Evolutionary conservation across 1,140 invertebrate genomes (phyloP).

Genomic region (Zaprionus africanus): DNA sequence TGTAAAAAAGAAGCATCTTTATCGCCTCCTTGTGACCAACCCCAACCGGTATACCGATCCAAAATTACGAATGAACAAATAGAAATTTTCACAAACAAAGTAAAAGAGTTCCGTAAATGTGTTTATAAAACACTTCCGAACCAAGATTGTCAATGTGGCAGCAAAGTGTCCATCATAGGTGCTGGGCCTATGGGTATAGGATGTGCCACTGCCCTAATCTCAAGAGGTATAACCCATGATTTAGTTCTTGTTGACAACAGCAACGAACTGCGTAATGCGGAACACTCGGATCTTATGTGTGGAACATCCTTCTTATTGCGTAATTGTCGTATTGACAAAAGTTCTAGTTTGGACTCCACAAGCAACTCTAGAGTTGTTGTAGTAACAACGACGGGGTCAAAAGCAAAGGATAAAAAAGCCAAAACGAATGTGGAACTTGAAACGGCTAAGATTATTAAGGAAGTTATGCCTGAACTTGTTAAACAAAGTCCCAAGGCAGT

Average conservation of each 20-base stretch:
- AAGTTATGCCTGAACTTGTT: conserved; percentile 91
- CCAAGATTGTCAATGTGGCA: conserved; percentile 29
- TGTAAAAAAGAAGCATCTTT: no score
- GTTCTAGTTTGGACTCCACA: conserved; percentile 3
- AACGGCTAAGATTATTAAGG: conserved; percentile 85
- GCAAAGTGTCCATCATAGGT: conserved; percentile 49
- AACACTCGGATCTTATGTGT: conserved; percentile 31
- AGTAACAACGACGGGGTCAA: not conserved
- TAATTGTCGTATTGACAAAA: conserved; percentile 12
- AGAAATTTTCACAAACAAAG: not conserved
- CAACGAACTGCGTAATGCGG: conserved; percentile 1
- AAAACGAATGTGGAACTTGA: conserved; percentile 64
- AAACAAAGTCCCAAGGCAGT: conserved; percentile 93
- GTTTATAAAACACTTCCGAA: conserved; percentile 19
- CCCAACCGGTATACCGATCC: no score
- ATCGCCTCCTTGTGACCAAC: no score
- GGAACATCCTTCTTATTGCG: conserved; percentile 37
- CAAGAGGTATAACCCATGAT: conserved; percentile 33
- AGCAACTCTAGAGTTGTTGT: conserved; percentile 39
- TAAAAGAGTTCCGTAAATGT: not conserved
- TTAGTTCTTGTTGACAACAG: conserved; percentile 34
- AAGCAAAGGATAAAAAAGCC: not conserved
- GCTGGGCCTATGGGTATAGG: conserved; percentile 40
- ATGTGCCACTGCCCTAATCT: conserved; percentile 33
- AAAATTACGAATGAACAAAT: not conserved